Base-by-base conservation (phyloP, 1,140 invertebrate genomes). In the Trypoxylus dichotomus region DNA sequence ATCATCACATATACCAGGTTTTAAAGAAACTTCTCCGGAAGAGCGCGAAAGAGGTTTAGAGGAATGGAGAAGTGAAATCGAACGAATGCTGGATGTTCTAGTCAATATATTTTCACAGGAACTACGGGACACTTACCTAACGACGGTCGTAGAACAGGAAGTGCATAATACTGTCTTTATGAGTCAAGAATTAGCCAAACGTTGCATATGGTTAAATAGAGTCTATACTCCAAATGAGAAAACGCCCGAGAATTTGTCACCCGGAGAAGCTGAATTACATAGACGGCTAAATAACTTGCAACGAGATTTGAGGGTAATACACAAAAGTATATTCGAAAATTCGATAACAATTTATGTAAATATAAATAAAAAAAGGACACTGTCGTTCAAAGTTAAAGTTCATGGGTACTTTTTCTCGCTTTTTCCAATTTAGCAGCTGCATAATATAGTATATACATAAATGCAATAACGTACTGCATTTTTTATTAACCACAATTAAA, bases 81-180 rank as follows among this genome's bases (percentile, higher is more conserved):
- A 92, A 80, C 90, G 91, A 85, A 90, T 94, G 78, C 86, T 93
- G 2, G 86, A 87, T 37, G 88, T 94, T 2, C 88, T 96, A 21
- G 87, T 92, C 47, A 90, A 91, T 19, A 90, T 94, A 0, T 90
- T 93, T 81, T 91, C 92, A 15, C 89, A 91, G 81, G 93, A 93
- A 83, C 89, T 94, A 8, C 89, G 91, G 79, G 93, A 94, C 81
- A 93, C 93, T 8, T 95, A 95, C 86, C 89, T 94, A 74, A 92
- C 91, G 13, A 95, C 93, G 15, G 92, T 94, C 0, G 91, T 94
- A 13, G 93, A 94, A 87, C 94, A 93, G 88, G 93, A 94, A 85
- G 92, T 94, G 0, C 92, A 94, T 81, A 93, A 94, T 83, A 93
- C 92, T 1, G 91, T 94, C 7, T 89, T 93, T 73, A 92, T 93